Conservation (phyloP, 1,140 invertebrate species). For the Augochlora pura region DNA sequence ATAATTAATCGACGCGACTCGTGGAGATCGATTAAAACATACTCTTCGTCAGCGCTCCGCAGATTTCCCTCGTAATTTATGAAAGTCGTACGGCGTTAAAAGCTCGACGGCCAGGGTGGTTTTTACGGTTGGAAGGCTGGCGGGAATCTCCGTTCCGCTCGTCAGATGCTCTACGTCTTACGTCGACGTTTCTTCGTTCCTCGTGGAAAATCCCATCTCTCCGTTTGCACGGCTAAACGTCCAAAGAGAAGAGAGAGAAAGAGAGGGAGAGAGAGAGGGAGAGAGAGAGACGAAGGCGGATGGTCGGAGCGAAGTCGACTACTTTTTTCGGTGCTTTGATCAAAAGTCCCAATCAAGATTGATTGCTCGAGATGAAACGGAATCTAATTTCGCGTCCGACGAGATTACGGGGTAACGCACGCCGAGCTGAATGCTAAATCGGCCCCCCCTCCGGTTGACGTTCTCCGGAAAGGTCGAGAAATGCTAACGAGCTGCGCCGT, state of each 20-base stretch:
- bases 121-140: background rate
- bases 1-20: too few species aligned
- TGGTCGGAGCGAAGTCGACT: too few species aligned
- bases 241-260: background rate
- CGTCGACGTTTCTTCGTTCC: slow-evolving; percentile 10
- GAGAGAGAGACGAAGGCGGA: too few species aligned
- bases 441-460: slow-evolving; percentile 14
- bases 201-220: slow-evolving; percentile 43
- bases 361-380: slow-evolving; percentile 70
- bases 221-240: background rate
- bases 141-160: slow-evolving; percentile 11
- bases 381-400: slow-evolving; percentile 60
- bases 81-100: slow-evolving; percentile 40
- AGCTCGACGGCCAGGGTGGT: slow-evolving; percentile 31
- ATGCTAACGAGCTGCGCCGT: slow-evolving; percentile 55
- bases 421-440: slow-evolving; percentile 57
- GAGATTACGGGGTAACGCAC: slow-evolving; percentile 40
- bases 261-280: background rate
- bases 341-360: slow-evolving; percentile 69
- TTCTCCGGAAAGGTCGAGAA: slow-evolving; percentile 50
- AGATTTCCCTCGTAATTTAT: slow-evolving; percentile 16
- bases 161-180: slow-evolving; percentile 19
- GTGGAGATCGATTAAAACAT: background rate
- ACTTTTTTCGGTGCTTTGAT: slow-evolving; percentile 51
- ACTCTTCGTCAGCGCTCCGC: background rate